Evolutionary conservation across 2,797 vertebrate genomes (phyloP), one percentile per base, ranked within the genome.

Genomic region (Anniella stebbinsi): DNA sequence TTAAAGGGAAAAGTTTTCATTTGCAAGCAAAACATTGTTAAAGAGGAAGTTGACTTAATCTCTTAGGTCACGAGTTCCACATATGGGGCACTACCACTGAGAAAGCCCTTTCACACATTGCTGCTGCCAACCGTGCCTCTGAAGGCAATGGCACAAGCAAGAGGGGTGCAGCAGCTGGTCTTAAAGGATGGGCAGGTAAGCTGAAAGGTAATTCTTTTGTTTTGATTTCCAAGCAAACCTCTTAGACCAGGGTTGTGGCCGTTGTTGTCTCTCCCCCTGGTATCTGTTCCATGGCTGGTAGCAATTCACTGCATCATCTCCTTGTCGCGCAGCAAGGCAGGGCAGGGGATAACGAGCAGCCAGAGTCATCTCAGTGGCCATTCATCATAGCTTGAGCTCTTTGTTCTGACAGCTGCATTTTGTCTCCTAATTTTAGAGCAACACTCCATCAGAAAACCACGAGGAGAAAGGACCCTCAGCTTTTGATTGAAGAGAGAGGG

Each of bases 381-480:
- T 97, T 97, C 90, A 97, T 98, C 97, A 97, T 63, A 6, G 92
- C 92, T 57, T 38, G 95, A 95, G 66, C 54, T 94, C 91, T 88
- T 92, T 92, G 54, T 96, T 96, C 96, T 97, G 97, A 98, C 97
- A 97, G 97, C 95, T 90, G 93, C 92, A 95, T 97, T 97, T 96
- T 96, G 91, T 96, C 94, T 97, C 93, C 83, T 93, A 94, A 92
- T 96, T 97, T 95, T 91, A 0, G 21, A 96, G 90, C 92, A 86
- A 92, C 28, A 86, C 82, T 95, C 89, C 85, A 83, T 93, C 85
- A 89, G 87, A 93, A 95, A 95, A 88, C 83, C 92, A 84, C 87
- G 89, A 93, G 84, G 89, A 6, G 7, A 93, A 93, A 95, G 93
- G 91, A 93, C 95, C 91, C 88, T 92, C 5, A 7, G 93, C 91